Evolutionary conservation across 2,888 invertebrate genomes (phyloP), one percentile per base, ranked within the genome.

Genomic region (Nomada hirtipes): DNA sequence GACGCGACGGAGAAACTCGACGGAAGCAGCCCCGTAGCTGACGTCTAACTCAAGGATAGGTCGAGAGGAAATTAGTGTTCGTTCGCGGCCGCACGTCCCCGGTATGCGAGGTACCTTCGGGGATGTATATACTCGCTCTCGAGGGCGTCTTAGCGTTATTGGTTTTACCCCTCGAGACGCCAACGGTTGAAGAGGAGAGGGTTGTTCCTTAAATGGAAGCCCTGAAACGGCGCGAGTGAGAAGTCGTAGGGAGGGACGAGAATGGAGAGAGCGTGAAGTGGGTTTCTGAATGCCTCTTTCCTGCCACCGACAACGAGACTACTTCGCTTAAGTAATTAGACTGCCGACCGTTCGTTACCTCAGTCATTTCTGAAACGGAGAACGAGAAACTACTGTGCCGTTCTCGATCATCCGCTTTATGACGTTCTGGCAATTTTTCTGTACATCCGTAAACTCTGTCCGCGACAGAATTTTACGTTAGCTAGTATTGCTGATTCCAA

Each of bases 291-390:
- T 78, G 75, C 84, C 83, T 83, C 88, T 86, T 86, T 83, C 82
- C 84, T 74, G 47, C 83, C 70, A 78, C 81, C 83, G 82, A 88
- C 87, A 89, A 88, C 89, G 87, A 90, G 91, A 90, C 91, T 91
- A 90, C 91, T 91, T 91, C 87, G 88, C 89, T 89, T 89, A 89
- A 92, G 93, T 92, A 93, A 93, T 93, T 92, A 93, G 92, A 92
- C 92, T 91, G 91, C 90, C 84, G 87, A 77, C 89, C 89, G 91
- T 92, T 91, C 91, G 91, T 92, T 92, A 91, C 88, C 89, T 90
- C 88, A 90, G 89, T 90, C 91, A 91, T 90, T 89, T 87, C 85
- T 79, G 76, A 76, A 60, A 64, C 65, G 72, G 36, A 87, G 88
- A 87, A 86, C 86, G 83, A 80, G 84, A 84, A 85, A 88, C 88